A percentile compares a stretch with the other conserved stretches of the same genome.
Evolutionary conservation across 2,888 invertebrate species (phyloP).

Genomic region (Pecten maximus): DNA sequence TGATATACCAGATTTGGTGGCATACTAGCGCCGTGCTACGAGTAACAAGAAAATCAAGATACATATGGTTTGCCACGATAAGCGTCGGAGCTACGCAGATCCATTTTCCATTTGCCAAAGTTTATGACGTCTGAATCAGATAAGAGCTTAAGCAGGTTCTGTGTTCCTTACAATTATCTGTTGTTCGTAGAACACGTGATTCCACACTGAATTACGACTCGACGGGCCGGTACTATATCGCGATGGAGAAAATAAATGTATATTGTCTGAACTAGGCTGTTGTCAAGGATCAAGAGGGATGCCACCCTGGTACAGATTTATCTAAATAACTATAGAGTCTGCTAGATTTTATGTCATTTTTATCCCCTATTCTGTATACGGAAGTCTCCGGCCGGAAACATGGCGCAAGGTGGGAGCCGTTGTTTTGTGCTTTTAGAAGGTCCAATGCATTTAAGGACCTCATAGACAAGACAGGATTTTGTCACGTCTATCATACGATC

Average conservation of each 20-base stretch:
- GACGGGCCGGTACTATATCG: conserved; percentile 16
- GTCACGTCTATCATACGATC: background rate
- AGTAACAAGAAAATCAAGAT: conserved; percentile 35
- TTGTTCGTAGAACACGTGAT: background rate
- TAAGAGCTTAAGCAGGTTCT: conserved; percentile 19
- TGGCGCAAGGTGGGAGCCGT: conserved; percentile 19
- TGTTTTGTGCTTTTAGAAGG: conserved; percentile 33
- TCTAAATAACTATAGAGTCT: conserved; percentile 28
- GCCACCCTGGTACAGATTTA: background rate
- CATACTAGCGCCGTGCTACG: background rate
- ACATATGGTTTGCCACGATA: conserved; percentile 17
- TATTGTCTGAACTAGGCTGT: conserved; percentile 16
- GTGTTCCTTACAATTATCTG: conserved; percentile 31
- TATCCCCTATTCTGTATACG: conserved; percentile 1
- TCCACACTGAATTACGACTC: conserved; percentile 28
- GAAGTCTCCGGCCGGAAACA: background rate
- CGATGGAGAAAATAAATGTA: conserved; percentile 29
- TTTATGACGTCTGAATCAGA: conserved; percentile 35
- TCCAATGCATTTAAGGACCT: conserved; percentile 29
- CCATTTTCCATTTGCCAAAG: conserved; percentile 35
- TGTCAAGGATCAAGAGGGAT: conserved; percentile 14
- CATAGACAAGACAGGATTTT: conserved; percentile 11
- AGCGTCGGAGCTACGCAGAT: conserved; percentile 33
- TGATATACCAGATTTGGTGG: background rate
- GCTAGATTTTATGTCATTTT: conserved; percentile 31